Conservation (phyloP, 2,888 invertebrate genomes). For the Mythimna impura region DNA sequence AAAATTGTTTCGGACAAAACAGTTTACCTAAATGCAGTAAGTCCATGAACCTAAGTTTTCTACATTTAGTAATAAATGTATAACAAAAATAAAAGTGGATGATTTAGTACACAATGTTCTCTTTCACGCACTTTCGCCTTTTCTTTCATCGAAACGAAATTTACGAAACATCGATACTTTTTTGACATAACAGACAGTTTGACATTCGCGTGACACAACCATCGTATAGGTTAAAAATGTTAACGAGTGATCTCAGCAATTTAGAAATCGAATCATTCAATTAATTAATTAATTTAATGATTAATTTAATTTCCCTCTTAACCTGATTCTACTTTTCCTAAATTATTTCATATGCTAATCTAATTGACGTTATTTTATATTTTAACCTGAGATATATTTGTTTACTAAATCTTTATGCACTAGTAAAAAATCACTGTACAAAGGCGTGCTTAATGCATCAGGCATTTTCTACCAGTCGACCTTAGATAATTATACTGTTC, state of each 20-base stretch:
- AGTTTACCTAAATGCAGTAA: slow-evolving; percentile 21
- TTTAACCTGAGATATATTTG: too few species aligned
- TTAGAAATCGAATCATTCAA: neutral
- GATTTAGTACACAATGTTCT: slow-evolving; percentile 45
- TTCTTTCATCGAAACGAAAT: slow-evolving; percentile 19
- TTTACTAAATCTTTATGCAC: too few species aligned
- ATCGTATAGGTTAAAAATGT: slow-evolving; percentile 14
- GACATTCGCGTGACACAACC: slow-evolving; percentile 25
- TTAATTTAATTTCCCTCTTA: too few species aligned
- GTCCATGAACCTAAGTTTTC: slow-evolving; percentile 3
- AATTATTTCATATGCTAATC: too few species aligned
- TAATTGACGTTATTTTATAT: too few species aligned
- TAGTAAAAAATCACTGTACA: too few species aligned
- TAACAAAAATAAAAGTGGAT: neutral
- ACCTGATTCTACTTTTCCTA: too few species aligned
- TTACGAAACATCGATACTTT: slow-evolving; percentile 33
- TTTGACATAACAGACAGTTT: slow-evolving; percentile 39
- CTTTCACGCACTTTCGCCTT: slow-evolving; percentile 43
- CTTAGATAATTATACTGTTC: too few species aligned
- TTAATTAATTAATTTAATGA: too few species aligned
- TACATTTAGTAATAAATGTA: slow-evolving; percentile 11
- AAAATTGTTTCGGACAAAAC: neutral
- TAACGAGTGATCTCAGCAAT: neutral
- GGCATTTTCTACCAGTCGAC: too few species aligned
- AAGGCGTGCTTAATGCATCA: neutral